phyloP scores from a whole-genome alignment of 92 coral and sea anemone genomes.

The Ricordea florida region DNA sequence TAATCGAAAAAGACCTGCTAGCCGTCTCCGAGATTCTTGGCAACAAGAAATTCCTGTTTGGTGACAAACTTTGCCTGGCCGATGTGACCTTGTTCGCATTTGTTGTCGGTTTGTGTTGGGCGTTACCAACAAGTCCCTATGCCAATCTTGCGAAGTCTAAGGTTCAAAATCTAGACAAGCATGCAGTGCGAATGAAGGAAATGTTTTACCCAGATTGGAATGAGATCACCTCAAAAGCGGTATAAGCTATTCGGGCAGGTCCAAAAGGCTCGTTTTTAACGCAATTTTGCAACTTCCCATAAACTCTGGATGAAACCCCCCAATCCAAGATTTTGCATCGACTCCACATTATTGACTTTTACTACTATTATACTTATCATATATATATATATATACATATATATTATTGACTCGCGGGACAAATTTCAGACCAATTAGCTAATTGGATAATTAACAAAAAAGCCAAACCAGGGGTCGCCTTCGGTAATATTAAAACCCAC shows the following conservation, averaged over 20 bases:
- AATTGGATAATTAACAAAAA: too few relatives aligned
- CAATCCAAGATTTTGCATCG: too few relatives aligned
- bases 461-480: too few relatives aligned
- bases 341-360: too few relatives aligned
- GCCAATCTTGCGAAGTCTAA: slow-evolving; percentile 33
- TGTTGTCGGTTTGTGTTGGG: slow-evolving; percentile 44
- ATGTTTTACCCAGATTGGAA: slow-evolving; percentile 73
- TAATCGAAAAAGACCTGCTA: slow-evolving; percentile 60
- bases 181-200: slow-evolving; percentile 67
- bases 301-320: too few relatives aligned
- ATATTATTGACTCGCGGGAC: too few relatives aligned
- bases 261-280: too few relatives aligned
- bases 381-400: too few relatives aligned
- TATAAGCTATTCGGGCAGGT: background rate
- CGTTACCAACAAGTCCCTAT: slow-evolving; percentile 46
- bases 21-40: slow-evolving; percentile 62
- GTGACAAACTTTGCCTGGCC: slow-evolving; percentile 63
- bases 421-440: too few relatives aligned
- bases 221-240: slow-evolving; percentile 23
- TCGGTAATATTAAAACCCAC: too few relatives aligned
- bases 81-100: slow-evolving; percentile 67
- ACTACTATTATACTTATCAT: too few relatives aligned
- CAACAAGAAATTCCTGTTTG: slow-evolving; percentile 65
- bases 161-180: slow-evolving; percentile 54
- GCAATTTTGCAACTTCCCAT: too few relatives aligned